phyloP scores from a whole-genome alignment of 2,888 invertebrate species.

The Parnassius apollo region DNA sequence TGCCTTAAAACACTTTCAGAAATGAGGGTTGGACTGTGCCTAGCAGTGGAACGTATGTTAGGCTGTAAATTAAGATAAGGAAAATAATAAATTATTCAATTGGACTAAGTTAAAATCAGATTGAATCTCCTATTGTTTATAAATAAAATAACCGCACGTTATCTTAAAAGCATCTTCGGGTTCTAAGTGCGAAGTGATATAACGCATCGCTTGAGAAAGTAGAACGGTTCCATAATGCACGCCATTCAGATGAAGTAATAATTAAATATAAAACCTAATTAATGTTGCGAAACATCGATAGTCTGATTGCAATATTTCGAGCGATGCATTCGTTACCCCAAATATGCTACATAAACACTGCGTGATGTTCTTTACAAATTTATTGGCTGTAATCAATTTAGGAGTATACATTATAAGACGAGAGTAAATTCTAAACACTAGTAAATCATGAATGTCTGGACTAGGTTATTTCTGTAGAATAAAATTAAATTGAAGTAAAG shows the following conservation, averaged over 20 bases:
- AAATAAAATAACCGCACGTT: conserved; percentile 33
- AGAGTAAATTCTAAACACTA: background rate
- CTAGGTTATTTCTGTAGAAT: background rate
- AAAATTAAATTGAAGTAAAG: background rate
- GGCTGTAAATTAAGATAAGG: conserved; percentile 23
- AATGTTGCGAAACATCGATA: conserved; percentile 31
- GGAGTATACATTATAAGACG: background rate
- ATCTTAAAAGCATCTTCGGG: conserved; percentile 48
- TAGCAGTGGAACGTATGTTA: too few species aligned
- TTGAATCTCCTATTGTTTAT: conserved; percentile 30
- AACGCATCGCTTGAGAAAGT: conserved; percentile 41
- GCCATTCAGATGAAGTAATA: conserved; percentile 39
- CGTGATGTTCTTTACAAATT: too few species aligned
- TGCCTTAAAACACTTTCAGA: too few species aligned
- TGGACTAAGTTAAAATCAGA: conserved; percentile 35
- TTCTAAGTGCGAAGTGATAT: conserved; percentile 36
- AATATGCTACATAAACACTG: background rate
- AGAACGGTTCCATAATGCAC: conserved; percentile 36
- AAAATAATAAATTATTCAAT: conserved; percentile 37
- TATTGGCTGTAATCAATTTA: too few species aligned
- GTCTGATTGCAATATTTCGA: conserved; percentile 1
- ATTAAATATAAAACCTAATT: conserved; percentile 34
- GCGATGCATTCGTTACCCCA: conserved; percentile 1
- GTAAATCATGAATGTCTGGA: background rate
- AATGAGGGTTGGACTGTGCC: too few species aligned